phyloP scores from a whole-genome alignment of 1,140 invertebrate species.

The Tetramorium simillimum region DNA sequence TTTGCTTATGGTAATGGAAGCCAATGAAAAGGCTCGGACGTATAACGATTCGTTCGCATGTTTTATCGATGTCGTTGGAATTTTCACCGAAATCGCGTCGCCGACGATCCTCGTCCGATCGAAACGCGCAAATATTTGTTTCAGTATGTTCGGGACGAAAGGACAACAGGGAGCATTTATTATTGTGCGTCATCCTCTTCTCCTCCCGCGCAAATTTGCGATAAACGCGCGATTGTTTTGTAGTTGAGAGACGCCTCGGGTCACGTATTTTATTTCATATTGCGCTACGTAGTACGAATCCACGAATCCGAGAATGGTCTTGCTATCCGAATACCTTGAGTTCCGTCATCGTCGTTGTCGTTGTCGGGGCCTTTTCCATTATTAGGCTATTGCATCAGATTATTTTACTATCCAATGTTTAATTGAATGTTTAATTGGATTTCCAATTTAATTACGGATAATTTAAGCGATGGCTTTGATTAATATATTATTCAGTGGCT shows the following conservation, averaged over 20 bases:
- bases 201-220: background rate
- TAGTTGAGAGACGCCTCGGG: slow-evolving; percentile 72
- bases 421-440: too few species aligned
- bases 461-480: background rate
- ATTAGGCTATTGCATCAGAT: background rate
- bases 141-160: background rate
- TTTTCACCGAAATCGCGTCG: background rate
- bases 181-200: background rate
- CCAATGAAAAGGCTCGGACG: background rate
- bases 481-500: background rate
- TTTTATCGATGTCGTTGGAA: slow-evolving; percentile 7
- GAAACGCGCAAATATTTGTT: slow-evolving; percentile 22
- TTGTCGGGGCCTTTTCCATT: slow-evolving; percentile 51
- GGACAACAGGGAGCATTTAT: background rate
- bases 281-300: slow-evolving; percentile 67
- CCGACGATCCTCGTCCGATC: background rate
- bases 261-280: slow-evolving; percentile 78
- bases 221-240: background rate
- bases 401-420: slow-evolving; percentile 13
- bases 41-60: background rate
- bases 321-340: slow-evolving; percentile 77
- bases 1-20: background rate
- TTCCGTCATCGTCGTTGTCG: slow-evolving; percentile 47
- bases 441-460: background rate
- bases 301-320: slow-evolving; percentile 60